These are phyloP conservation scores for Pteropus alecto DNA, from an alignment of 2,113 vertebrate species.

Conservation along the genomic window DNA sequence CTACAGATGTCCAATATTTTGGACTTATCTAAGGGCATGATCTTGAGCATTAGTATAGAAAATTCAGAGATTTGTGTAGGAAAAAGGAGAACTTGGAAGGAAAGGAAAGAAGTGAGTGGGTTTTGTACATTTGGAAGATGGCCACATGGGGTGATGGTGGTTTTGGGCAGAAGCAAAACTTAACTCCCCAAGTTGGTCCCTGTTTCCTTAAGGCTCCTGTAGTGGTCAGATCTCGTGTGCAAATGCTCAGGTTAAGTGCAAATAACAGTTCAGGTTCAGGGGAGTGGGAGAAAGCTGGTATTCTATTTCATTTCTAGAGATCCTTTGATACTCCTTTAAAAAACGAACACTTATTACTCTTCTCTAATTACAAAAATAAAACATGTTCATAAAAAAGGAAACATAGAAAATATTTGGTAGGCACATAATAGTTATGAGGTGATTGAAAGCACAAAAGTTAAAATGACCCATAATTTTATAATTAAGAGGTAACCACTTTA, in stretches of 20 bases:
- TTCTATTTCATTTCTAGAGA: background rate
- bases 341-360: background rate
- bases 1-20: background rate
- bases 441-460: background rate
- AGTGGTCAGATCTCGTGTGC: background rate
- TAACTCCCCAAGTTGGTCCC: background rate
- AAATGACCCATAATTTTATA: background rate
- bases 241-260: background rate
- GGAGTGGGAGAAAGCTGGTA: background rate
- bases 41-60: background rate
- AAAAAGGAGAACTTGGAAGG: background rate
- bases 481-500: background rate
- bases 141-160: background rate
- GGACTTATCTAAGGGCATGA: background rate
- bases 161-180: background rate
- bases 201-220: background rate
- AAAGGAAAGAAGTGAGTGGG: background rate
- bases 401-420: background rate
- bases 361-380: constrained; percentile 37
- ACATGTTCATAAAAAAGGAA: background rate
- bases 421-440: background rate
- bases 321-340: background rate
- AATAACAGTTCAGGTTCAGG: background rate
- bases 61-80: background rate
- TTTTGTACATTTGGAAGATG: background rate